Conservation (phyloP, 2,113 vertebrate genomes). For the Excalfactoria chinensis region DNA sequence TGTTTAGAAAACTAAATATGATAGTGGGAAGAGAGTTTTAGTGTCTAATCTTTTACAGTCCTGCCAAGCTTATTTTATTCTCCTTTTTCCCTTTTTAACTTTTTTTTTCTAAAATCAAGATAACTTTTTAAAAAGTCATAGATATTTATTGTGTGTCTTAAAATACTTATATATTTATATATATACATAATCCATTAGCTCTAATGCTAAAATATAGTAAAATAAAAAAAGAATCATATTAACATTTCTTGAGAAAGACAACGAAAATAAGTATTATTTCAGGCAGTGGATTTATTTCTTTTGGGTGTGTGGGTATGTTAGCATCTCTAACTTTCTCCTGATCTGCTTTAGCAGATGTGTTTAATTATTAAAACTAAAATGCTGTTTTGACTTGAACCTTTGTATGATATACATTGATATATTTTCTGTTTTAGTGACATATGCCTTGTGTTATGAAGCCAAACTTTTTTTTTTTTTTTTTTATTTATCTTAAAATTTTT, state of each 20-base stretch:
- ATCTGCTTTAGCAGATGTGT: neutral
- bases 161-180: neutral
- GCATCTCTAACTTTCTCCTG: neutral
- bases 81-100: neutral
- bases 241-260: fast-evolving
- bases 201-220: neutral
- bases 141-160: neutral
- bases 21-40: conserved; percentile 17
- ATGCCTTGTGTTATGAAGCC: neutral
- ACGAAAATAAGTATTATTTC: fast-evolving
- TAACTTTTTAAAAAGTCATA: no score
- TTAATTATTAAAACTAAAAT: neutral
- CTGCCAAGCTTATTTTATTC: conserved; percentile 32
- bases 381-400: neutral
- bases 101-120: neutral
- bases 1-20: conserved; percentile 40
- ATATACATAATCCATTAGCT: neutral
- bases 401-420: fast-evolving
- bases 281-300: neutral
- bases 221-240: neutral
- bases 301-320: neutral
- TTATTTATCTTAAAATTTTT: neutral
- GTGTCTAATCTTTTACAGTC: conserved; percentile 21
- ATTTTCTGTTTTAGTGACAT: fast-evolving
- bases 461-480: neutral